Evolutionary conservation across 1,140 invertebrate species (phyloP), one percentile per base, ranked within the genome.

Genomic region (Solenopsis invicta): DNA sequence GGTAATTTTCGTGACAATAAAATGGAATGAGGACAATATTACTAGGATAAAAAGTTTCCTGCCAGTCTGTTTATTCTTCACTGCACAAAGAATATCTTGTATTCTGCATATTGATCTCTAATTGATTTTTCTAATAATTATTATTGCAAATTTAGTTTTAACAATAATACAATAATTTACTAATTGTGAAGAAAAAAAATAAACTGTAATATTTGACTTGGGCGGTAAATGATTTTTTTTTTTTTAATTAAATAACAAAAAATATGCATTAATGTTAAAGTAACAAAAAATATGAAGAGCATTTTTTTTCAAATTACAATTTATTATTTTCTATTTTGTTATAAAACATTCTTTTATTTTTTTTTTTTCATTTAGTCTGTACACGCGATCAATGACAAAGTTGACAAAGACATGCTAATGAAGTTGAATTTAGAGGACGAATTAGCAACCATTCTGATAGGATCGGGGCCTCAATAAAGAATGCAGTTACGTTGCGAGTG

Each of bases 391-490:
- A n/a, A 75, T 48, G 34, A 59, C 18, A 61, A 59, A 4, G 12
- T 48, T 85, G 54, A 52, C 50, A 61, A 18, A 29, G 29, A 56
- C 41, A n/a, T 18, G 56, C 72, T 90, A 90, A 90, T 77, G 41
- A 66, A 37, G 62, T 48, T 12, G 50, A 71, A 89, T 84, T 90
- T 87, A 88, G 74, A 77, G 85, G 24, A 87, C 52, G 16, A 78
- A 89, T 90, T 90, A 90, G 88, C 88, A 59, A 56, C 62, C 8
- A 13, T 21, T 50, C 12, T 74, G 66, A 89, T 74, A 37, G 12
- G 54, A 89, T 87, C 37, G 21, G 45, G 62, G 71, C 37, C 21
- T 77, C 34, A 29, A 76, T 85, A 48, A 85, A 80, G 84, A 66
- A 67, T 66, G 48, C 75, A 77, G 84, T 85, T 54, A 48, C 50